phyloP scores from a whole-genome alignment of 2,113 vertebrate genomes.

The Tiliqua scincoides region DNA sequence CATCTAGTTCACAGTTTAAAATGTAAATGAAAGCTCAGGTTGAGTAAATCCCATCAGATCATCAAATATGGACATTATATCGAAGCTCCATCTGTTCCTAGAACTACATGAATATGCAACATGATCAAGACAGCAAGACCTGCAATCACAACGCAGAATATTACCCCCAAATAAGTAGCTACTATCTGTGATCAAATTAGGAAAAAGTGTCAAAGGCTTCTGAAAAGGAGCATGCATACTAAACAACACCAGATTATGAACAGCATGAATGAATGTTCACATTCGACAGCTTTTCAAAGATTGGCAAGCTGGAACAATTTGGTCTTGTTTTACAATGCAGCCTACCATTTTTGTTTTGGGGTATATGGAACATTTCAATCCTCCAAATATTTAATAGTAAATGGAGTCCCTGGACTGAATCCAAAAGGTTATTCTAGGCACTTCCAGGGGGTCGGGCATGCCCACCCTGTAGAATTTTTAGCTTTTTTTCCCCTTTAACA shows the following conservation, averaged over 20 bases:
- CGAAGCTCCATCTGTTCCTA: constrained; percentile 64
- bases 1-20: constrained; percentile 53
- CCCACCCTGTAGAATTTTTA: not conserved
- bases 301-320: not conserved
- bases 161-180: constrained; percentile 42
- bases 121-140: constrained; percentile 52
- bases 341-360: not conserved
- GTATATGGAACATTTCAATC: not conserved
- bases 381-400: not conserved
- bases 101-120: constrained; percentile 62
- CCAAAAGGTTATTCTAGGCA: not conserved
- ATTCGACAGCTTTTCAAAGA: not conserved
- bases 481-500: not conserved
- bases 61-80: constrained; percentile 61
- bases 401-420: not conserved
- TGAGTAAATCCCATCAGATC: constrained; percentile 61
- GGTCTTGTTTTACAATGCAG: not conserved
- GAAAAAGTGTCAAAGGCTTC: constrained; percentile 41
- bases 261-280: fast-evolving
- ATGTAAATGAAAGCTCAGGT: constrained; percentile 56
- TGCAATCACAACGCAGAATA: constrained; percentile 51
- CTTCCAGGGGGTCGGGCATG: not conserved
- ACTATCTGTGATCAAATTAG: constrained; percentile 31
- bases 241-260: not conserved
- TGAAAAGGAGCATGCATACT: not conserved